phyloP scores from a whole-genome alignment of 2,888 invertebrate species.

The Aleiodes leptofemur region DNA sequence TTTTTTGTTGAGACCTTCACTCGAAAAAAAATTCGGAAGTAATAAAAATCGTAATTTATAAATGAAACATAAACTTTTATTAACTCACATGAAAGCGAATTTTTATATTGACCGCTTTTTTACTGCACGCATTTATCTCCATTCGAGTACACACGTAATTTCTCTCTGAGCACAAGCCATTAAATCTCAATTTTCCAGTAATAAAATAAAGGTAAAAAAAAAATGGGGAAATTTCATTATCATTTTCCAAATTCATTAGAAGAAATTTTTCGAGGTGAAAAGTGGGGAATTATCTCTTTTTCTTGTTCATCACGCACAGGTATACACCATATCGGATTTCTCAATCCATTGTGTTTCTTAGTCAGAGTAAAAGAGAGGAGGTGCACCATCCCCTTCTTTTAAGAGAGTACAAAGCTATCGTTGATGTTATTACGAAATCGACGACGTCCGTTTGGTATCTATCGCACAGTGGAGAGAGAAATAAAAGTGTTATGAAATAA shows the following conservation, averaged over 20 bases:
- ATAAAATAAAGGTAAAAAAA: constrained; percentile 12
- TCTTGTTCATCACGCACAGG: constrained; percentile 31
- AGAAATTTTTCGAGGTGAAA: constrained; percentile 4
- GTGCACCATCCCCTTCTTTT: constrained; percentile 49
- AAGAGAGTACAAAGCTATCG: constrained; percentile 23
- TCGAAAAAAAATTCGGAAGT: no score
- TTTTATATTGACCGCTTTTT: not conserved
- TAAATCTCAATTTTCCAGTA: constrained; percentile 16
- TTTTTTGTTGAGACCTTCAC: not conserved
- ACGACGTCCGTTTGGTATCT: constrained; percentile 50
- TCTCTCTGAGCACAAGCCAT: constrained; percentile 2
- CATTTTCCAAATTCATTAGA: not conserved
- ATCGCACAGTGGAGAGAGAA: constrained; percentile 40
- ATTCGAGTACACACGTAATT: constrained; percentile 1
- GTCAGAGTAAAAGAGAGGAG: constrained; percentile 47
- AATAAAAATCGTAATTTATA: constrained; percentile 10
- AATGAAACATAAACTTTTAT: constrained; percentile 33
- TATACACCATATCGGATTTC: constrained; percentile 56
- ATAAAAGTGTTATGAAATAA: constrained; percentile 50
- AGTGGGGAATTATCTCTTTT: not conserved
- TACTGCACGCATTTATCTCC: not conserved
- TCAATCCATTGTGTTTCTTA: constrained; percentile 64
- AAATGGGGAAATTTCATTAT: constrained; percentile 17
- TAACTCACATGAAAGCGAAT: constrained; percentile 21
- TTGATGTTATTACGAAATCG: constrained; percentile 51